Base-by-base conservation (phyloP, 1,140 invertebrate genomes). In the Cotesia vestalis region DNA sequence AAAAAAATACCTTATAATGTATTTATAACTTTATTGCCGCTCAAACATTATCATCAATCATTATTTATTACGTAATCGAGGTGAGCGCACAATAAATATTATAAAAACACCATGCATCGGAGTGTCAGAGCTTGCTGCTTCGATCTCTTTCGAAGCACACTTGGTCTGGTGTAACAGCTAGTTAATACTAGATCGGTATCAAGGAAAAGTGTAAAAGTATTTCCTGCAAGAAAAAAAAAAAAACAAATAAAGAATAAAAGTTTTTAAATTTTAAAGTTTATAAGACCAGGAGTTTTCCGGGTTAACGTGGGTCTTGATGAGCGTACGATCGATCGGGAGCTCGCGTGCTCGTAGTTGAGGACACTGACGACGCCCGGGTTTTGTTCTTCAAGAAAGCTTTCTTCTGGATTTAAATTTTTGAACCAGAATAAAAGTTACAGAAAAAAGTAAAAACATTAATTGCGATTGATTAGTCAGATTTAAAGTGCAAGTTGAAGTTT, bases 251-350 rank as follows among this genome's bases (percentile, higher is more conserved):
- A 55, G 68, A 34, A 57, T 14, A 53, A 4, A 57, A 62, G 52
- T 40, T 40, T 8, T 27, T 66, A 40, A 12, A 63, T 27, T 27
- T 27, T 2, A 27, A 27, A 27, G 27, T 27, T 27, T 27, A 27
- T 27, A 61, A 17, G 66, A 66, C 61, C 55, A 55, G 59, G 66
- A 62, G 67, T 59, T 61, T 81, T 80, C 77, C 77, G 75, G 73
- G 75, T 66, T 72, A 72, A 66, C 75, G 79, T 78, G 74, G 71
- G 80, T 79, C 79, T 82, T 80, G 79, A 82, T 79, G 80, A 79
- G 78, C 74, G 76, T 78, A 79, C 73, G 85, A 86, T 86, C 84
- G 83, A 85, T 86, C 85, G 83, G 80, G 73, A 81, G 77, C 81
- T 81, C 81, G 81, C 80, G 79, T 82, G 81, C 80, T 84, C 79